Conservation (phyloP, 1,140 invertebrate species). For the Andrena cerasifolii region DNA sequence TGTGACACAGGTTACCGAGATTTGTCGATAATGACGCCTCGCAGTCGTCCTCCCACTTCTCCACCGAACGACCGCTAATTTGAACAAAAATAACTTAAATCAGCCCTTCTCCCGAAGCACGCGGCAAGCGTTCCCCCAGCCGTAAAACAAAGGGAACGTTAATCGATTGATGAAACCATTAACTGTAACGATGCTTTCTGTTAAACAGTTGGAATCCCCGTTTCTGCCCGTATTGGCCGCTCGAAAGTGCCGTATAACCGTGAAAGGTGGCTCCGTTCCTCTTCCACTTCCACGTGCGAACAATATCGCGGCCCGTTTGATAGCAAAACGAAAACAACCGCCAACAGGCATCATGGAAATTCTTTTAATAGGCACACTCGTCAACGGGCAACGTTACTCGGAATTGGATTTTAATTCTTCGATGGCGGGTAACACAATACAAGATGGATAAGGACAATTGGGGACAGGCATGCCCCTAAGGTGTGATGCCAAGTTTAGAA, state of each 20-base stretch:
- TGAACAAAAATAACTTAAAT: conserved; percentile 33
- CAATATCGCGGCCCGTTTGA: conserved; percentile 16
- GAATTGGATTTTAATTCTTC: conserved; percentile 10
- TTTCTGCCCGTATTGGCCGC: neutral
- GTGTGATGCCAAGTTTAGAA: too few species aligned
- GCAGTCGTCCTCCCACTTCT: neutral
- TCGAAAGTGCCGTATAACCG: neutral
- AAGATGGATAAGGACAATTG: too few species aligned
- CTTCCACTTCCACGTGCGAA: conserved; percentile 26
- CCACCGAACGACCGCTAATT: neutral
- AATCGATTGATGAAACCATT: conserved; percentile 58
- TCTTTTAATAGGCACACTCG: conserved; percentile 17
- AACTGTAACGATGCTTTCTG: conserved; percentile 39
- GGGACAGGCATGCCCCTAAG: too few species aligned
- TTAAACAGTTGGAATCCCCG: conserved; percentile 44
- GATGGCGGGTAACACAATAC: too few species aligned
- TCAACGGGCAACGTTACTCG: neutral
- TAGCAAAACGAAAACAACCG: conserved; percentile 28
- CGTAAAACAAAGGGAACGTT: conserved; percentile 50
- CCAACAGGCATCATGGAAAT: neutral
- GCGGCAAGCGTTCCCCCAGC: neutral
- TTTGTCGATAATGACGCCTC: too few species aligned
- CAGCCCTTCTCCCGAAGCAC: conserved; percentile 31
- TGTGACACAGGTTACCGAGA: too few species aligned
- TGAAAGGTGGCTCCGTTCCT: neutral